A percentile compares a stretch with the other conserved stretches of the same genome.
Conservation (phyloP, 2,113 vertebrate genomes). For the Pelodiscus sinensis region DNA sequence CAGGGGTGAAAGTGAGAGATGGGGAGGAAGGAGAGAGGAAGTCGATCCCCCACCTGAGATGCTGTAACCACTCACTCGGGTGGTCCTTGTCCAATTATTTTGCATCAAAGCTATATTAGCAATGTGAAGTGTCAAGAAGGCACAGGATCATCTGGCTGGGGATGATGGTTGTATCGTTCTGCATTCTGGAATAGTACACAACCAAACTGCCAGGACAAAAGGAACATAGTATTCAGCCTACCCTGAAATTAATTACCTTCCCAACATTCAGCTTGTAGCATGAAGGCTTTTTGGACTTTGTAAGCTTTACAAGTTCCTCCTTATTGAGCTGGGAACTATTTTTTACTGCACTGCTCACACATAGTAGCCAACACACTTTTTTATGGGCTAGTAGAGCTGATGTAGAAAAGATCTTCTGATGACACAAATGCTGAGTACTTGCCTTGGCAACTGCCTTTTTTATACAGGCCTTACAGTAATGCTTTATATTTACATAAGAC, state of each 20-base stretch:
- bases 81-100: neutral
- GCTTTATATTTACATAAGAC: neutral
- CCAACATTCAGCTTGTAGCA: neutral
- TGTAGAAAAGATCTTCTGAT: neutral
- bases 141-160: neutral
- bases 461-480: neutral
- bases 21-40: neutral
- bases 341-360: neutral
- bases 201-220: neutral
- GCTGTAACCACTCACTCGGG: slow-evolving; percentile 10
- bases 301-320: neutral
- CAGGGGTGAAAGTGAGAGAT: neutral
- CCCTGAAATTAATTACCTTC: neutral
- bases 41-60: neutral
- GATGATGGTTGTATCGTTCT: neutral
- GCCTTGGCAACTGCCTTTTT: neutral
- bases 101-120: neutral
- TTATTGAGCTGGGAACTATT: neutral
- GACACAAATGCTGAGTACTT: neutral
- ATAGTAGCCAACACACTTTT: neutral
- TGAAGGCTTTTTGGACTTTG: neutral
- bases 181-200: no score
- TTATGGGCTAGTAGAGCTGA: neutral
- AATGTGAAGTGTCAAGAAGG: neutral
- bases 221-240: rapidly evolving